Percentiles rank a stretch among this genome's conserved stretches.
Conservation (phyloP, 2,888 invertebrate species). For the Cheilosia soror region DNA sequence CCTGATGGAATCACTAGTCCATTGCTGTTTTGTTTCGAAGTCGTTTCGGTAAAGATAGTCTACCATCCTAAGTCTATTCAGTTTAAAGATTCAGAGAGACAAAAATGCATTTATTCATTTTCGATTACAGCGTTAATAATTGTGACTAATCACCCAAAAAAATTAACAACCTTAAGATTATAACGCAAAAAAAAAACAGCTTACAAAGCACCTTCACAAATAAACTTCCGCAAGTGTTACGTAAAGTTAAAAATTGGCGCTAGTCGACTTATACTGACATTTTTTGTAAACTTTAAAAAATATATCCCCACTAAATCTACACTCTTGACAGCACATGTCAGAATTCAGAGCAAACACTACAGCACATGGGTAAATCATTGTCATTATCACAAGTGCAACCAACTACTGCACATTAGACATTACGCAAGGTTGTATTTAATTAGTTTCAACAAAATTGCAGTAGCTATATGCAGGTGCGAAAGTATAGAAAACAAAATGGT, state of each 20-base stretch:
- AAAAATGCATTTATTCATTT: too few relatives aligned
- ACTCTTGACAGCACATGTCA: conserved; percentile 3
- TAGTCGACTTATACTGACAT: background rate
- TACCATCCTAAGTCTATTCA: too few relatives aligned
- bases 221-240: background rate
- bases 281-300: background rate
- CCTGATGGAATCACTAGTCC: too few relatives aligned
- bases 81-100: too few relatives aligned
- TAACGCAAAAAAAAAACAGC: too few relatives aligned
- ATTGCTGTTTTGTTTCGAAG: too few relatives aligned
- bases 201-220: too few relatives aligned
- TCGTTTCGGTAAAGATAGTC: too few relatives aligned
- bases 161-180: too few relatives aligned
- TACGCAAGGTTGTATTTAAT: background rate
- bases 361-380: conserved; percentile 1
- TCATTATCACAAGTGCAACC: background rate
- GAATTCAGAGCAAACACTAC: background rate
- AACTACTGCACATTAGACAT: background rate
- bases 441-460: background rate
- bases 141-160: too few relatives aligned
- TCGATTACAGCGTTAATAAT: too few relatives aligned
- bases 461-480: background rate
- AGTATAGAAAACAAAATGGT: background rate
- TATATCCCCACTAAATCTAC: background rate
- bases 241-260: background rate